phyloP scores from a whole-genome alignment of 2,113 vertebrate genomes.

The Psilopogon haemacephalus region DNA sequence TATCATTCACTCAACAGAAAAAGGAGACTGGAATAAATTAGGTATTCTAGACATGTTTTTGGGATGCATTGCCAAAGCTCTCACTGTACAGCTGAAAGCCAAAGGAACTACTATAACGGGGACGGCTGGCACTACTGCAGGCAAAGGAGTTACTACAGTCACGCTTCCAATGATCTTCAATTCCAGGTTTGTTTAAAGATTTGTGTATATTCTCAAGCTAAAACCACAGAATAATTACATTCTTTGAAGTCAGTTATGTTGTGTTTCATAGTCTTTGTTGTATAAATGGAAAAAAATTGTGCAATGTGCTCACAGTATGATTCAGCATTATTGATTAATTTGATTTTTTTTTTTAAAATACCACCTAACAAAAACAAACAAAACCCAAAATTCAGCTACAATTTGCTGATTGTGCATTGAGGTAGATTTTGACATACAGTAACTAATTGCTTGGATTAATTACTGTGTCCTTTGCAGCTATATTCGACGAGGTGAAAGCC shows the following conservation, averaged over 20 bases:
- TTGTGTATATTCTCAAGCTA: background rate
- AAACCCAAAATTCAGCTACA: background rate
- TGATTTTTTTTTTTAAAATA: background rate
- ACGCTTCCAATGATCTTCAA: constrained; percentile 99
- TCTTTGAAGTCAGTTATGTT: background rate
- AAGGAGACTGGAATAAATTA: constrained; percentile 97
- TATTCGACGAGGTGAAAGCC: constrained; percentile 94
- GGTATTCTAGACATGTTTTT: constrained; percentile 98
- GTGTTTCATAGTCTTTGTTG: background rate
- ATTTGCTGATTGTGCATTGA: background rate
- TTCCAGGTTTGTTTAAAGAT: constrained; percentile 84
- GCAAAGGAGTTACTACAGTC: constrained; percentile 98
- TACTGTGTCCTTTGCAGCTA: constrained; percentile 78
- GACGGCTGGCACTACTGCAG: constrained; percentile 89
- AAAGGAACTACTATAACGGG: constrained; percentile 95
- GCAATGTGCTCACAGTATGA: background rate
- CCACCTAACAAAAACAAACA: background rate
- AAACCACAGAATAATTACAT: background rate
- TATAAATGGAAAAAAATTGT: background rate
- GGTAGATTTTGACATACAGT: background rate
- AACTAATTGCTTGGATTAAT: background rate
- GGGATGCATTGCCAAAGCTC: constrained; percentile 97
- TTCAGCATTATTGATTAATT: background rate
- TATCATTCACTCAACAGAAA: constrained; percentile 98
- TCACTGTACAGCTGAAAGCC: constrained; percentile 98